Conservation (phyloP, 2,888 invertebrate genomes). For the Drosophila quasianomalipes region DNA sequence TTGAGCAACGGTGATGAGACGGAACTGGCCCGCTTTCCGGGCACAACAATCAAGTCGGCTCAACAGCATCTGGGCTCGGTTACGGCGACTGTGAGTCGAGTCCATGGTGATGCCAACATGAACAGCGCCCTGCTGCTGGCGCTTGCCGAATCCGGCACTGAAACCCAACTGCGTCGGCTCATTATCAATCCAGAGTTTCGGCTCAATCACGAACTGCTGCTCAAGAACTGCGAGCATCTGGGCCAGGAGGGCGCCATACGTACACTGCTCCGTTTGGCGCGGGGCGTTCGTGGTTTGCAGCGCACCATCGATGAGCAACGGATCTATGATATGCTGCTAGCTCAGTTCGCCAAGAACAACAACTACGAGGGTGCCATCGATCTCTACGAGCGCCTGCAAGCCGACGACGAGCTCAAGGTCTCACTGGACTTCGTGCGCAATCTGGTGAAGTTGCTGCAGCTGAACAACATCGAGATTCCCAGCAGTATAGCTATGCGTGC, state of each 20-base stretch:
- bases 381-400: slow-evolving; percentile 82
- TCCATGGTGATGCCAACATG: slow-evolving; percentile 85
- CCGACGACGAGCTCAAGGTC: slow-evolving; percentile 81
- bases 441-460: slow-evolving; percentile 81
- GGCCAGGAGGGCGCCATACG: slow-evolving; percentile 79
- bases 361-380: slow-evolving; percentile 80
- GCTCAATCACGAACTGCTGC: slow-evolving; percentile 86
- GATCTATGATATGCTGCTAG: slow-evolving; percentile 83
- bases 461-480: slow-evolving; percentile 84
- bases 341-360: slow-evolving; percentile 78
- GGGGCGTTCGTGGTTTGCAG: slow-evolving; percentile 80
- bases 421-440: slow-evolving; percentile 81
- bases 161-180: slow-evolving; percentile 85
- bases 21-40: slow-evolving; percentile 57
- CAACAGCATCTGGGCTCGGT: slow-evolving; percentile 84
- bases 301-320: slow-evolving; percentile 82
- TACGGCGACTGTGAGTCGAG: slow-evolving; percentile 79
- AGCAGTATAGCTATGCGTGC: slow-evolving; percentile 83
- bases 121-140: slow-evolving; percentile 85
- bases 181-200: slow-evolving; percentile 87
- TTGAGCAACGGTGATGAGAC: slow-evolving; percentile 73
- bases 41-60: slow-evolving; percentile 72
- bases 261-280: slow-evolving; percentile 82
- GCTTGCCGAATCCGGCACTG: slow-evolving; percentile 86
- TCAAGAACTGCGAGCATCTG: slow-evolving; percentile 86